Conservation (phyloP, 2,113 vertebrate genomes). For the zebrafish (Danio rerio) region GRCz12tu NC_133198.1:27865001-27865500, state of each 20-base stretch:
- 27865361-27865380: conserved; percentile 46
- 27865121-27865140: background rate
- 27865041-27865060: too few relatives aligned
- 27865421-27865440: conserved; percentile 4
- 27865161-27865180: background rate
- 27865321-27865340: conserved; percentile 68
- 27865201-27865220: background rate
- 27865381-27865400: background rate
- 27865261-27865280: conserved; percentile 47
- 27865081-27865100: background rate
- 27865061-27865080: background rate
- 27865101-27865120: conserved; percentile 5
- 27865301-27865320: conserved; percentile 63
- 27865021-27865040: background rate
- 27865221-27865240: background rate
- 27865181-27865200: background rate
- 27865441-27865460: background rate
- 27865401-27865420: conserved; percentile 19
- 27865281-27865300: conserved; percentile 65
- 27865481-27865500: conserved; percentile 3
- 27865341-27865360: conserved; percentile 6
- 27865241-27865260: background rate
- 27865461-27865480: conserved; percentile 32
- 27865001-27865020: background rate
- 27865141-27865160: conserved; percentile 18